Evolutionary conservation across 2,797 vertebrate species (phyloP), one percentile per base, ranked within the genome.

Genomic region (Halcyon badia): DNA sequence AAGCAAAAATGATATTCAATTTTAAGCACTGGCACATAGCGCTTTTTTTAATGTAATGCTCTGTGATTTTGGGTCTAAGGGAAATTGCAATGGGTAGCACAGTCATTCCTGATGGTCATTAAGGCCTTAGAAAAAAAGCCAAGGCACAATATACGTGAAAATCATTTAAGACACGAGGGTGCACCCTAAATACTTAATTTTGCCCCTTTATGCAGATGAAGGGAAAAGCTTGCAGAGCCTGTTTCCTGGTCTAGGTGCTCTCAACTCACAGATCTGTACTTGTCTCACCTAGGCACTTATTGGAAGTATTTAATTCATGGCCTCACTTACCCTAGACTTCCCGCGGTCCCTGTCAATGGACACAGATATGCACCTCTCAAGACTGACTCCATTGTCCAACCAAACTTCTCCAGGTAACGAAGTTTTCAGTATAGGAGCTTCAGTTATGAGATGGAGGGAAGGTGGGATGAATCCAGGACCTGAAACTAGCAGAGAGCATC

Each of bases 1-100:
- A 96, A 97, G 88, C 80, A 84, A 96, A 96, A 96, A 92, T 92
- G 54, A 56, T 92, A 93, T 96, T 95, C 76, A 57, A 91, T 95
- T 97, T 98, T 97, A 98, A 97, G 93, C 92, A 92, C n/a, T 77
- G 80, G 42, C 93, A 82, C 78, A 42, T 95, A 95, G 58, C 37
- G 72, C 70, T 95, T 76, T 26, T 70, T 42, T 91, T 94, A n/a
- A 83, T 83, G 46, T 89, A 96, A 88, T 62, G 52, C 24, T 83
- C 62, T 83, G 10, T 96, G 93, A 79, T 90, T 93, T 62, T 84
- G 79, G 44, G 65, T 91, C 92, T 92, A 81, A 71, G 72, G 51
- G 84, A 95, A 89, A 37, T 46, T 83, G 44, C 69, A 85, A 75
- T 69, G 64, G 44, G 41, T 94, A 81, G 60, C 52, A 88, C 64